Conservation (phyloP, 2,113 vertebrate genomes). For the Hippocampus guttulatus region DNA sequence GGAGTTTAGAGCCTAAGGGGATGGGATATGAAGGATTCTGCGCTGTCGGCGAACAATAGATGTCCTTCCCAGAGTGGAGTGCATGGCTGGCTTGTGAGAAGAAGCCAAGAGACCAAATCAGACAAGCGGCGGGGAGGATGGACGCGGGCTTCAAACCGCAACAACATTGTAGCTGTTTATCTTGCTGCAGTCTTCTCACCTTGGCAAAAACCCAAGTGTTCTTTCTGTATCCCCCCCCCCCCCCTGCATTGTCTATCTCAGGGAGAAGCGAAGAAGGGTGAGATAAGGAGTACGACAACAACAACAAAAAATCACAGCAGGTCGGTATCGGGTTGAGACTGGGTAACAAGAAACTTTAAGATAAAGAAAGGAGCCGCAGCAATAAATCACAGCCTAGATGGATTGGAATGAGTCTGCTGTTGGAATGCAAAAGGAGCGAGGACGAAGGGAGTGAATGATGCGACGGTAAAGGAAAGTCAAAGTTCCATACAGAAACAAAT, state of each 20-base stretch:
- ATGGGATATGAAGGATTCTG: conserved; percentile 26
- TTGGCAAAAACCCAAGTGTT: conserved; percentile 19
- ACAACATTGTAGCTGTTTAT: background rate
- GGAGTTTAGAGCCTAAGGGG: conserved; percentile 30
- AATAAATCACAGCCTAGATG: conserved; percentile 14
- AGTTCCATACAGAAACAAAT: conserved; percentile 6
- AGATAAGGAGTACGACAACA: conserved; percentile 1
- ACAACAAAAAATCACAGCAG: background rate
- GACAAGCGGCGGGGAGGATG: conserved; percentile 20
- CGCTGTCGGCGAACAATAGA: conserved; percentile 46
- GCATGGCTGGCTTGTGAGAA: conserved; percentile 22
- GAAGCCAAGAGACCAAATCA: conserved; percentile 33
- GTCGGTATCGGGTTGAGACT: background rate
- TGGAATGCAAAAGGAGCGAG: conserved; percentile 16
- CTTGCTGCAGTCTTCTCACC: conserved; percentile 2
- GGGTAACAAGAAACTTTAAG: conserved; percentile 5
- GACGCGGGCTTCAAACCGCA: conserved; percentile 22
- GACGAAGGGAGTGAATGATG: background rate
- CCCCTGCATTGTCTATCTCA: background rate
- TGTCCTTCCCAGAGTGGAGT: conserved; percentile 23
- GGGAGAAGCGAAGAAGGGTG: background rate
- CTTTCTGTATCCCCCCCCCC: conserved; percentile 10
- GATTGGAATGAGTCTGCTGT: background rate
- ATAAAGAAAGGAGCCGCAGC: conserved; percentile 10
- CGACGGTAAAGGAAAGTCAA: conserved; percentile 2